A percentile compares a stretch with the other conserved stretches of the same genome.
Conservation (phyloP, 2,797 vertebrate species). For the Peromyscus aztecus region DNA sequence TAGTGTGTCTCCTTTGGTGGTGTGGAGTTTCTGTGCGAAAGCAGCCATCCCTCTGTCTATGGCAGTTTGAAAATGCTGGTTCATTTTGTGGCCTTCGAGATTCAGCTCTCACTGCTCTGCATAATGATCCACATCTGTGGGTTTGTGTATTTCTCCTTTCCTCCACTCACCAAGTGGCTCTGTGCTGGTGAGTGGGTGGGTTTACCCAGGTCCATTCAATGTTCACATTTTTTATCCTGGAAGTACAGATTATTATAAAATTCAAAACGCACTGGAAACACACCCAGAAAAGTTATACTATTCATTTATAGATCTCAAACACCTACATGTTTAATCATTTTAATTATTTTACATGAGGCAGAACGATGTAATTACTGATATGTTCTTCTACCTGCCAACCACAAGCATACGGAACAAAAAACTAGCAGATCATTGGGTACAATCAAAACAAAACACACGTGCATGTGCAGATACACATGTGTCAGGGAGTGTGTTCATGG, state of each 20-base stretch:
- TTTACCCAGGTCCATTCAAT: not conserved
- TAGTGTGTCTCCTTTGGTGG: not conserved
- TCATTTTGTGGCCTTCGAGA: not conserved
- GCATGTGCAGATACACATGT: not conserved
- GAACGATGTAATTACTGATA: not conserved
- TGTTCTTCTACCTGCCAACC: not conserved
- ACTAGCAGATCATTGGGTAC: not conserved
- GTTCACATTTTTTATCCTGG: slow-evolving; percentile 26
- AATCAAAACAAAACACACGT: not conserved
- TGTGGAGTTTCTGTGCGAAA: not conserved
- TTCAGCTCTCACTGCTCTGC: not conserved
- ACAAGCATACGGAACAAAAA: not conserved
- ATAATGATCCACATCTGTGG: slow-evolving; percentile 9
- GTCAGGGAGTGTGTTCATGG: not conserved
- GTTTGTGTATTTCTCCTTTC: not conserved
- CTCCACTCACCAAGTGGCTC: not conserved
- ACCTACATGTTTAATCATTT: not conserved
- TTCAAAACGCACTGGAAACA: not conserved
- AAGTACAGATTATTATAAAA: slow-evolving; percentile 43
- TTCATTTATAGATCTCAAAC: not conserved
- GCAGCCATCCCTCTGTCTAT: not conserved
- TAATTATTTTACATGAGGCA: not conserved
- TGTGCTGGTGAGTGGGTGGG: not conserved
- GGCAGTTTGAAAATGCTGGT: not conserved
- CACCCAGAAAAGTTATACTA: not conserved